Percentiles rank a stretch among this genome's conserved stretches.
phyloP scores from a whole-genome alignment of 2,888 invertebrate species.

The Leucania comma region DNA sequence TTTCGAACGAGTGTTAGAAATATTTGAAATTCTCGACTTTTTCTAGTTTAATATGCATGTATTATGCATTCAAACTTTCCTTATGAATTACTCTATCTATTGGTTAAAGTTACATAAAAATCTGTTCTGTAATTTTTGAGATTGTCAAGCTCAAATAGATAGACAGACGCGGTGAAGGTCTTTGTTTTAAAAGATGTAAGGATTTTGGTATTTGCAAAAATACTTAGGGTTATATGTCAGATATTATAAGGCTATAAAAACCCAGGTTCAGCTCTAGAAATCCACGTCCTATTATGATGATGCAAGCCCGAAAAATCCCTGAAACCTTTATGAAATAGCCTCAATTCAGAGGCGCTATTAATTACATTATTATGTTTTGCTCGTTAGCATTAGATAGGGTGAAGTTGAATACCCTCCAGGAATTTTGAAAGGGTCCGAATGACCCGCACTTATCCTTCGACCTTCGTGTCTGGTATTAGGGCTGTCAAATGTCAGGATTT shows the following conservation, averaged over 20 bases:
- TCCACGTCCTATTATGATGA: neutral
- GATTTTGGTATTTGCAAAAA: too few relatives aligned
- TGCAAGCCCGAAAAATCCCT: neutral
- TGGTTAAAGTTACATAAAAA: too few relatives aligned
- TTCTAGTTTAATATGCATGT: too few relatives aligned
- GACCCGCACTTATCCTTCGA: slow-evolving; percentile 59
- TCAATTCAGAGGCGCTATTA: slow-evolving; percentile 38
- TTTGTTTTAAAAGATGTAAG: too few relatives aligned
- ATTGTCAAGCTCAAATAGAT: too few relatives aligned
- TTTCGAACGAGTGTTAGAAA: too few relatives aligned
- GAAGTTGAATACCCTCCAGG: slow-evolving; percentile 51
- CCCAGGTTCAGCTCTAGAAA: neutral
- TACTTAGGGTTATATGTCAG: too few relatives aligned
- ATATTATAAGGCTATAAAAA: neutral
- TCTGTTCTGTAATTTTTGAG: too few relatives aligned
- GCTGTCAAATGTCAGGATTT: slow-evolving; percentile 8
- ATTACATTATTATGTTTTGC: slow-evolving; percentile 57
- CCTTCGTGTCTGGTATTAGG: slow-evolving; percentile 45
- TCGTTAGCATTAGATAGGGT: slow-evolving; percentile 48
- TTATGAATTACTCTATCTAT: too few relatives aligned
- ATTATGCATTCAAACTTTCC: too few relatives aligned
- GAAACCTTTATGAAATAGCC: slow-evolving; percentile 28
- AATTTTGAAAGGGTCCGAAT: slow-evolving; percentile 53
- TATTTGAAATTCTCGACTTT: too few relatives aligned
- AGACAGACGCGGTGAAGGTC: too few relatives aligned